phyloP scores from a whole-genome alignment of 2,113 vertebrate genomes.

The Archocentrus centrarchus region DNA sequence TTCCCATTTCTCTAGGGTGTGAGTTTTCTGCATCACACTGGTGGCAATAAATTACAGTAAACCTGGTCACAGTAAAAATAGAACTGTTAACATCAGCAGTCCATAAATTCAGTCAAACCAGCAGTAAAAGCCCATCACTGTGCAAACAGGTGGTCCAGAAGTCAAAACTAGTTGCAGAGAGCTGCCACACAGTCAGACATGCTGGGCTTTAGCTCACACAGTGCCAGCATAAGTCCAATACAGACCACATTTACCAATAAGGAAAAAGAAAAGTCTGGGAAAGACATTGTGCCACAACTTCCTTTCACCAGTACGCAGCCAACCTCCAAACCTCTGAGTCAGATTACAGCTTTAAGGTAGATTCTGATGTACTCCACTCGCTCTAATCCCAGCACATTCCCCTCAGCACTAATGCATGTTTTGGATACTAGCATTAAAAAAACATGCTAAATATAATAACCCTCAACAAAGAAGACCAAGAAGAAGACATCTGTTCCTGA shows the following conservation, averaged over 20 bases:
- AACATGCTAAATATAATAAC: slow-evolving; percentile 7
- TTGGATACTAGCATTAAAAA: background rate
- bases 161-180: slow-evolving; percentile 29
- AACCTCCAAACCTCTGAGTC: background rate
- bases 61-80: slow-evolving; percentile 60
- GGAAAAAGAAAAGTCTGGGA: too few species aligned
- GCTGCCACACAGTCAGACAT: slow-evolving; percentile 19
- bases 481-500: background rate
- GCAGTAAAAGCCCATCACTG: slow-evolving; percentile 50
- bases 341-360: background rate
- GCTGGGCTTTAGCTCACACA: background rate
- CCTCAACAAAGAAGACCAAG: background rate
- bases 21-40: slow-evolving; percentile 32
- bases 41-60: slow-evolving; percentile 48
- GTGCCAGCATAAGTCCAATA: slow-evolving; percentile 1
- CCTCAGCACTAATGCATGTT: background rate
- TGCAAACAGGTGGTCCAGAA: slow-evolving; percentile 57
- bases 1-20: background rate
- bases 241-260: background rate
- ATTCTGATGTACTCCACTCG: slow-evolving; percentile 5
- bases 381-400: slow-evolving; percentile 4
- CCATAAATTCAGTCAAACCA: slow-evolving; percentile 59
- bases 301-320: slow-evolving; percentile 12
- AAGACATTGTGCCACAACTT: background rate
- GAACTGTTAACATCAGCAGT: slow-evolving; percentile 64